These are phyloP conservation scores for Drosophila putrida DNA, from an alignment of 2,888 invertebrate genomes.

Conservation along the genomic window DNA sequence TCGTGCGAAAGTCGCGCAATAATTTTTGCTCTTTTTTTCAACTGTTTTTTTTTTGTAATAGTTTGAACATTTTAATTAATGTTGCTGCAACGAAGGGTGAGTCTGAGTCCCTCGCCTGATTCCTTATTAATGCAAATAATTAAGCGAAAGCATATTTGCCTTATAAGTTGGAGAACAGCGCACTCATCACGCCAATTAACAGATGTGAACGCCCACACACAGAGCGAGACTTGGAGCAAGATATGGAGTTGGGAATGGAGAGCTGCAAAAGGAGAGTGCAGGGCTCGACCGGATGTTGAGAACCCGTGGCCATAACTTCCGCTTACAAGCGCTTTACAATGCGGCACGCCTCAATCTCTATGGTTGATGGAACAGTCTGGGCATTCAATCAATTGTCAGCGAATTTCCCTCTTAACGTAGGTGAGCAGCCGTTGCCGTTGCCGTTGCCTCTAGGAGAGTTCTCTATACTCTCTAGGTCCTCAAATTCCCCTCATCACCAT, in stretches of 20 bases:
- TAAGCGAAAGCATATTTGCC: conserved; percentile 17
- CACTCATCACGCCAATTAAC: conserved; percentile 49
- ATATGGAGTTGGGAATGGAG: background rate
- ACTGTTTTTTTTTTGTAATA: conserved; percentile 7
- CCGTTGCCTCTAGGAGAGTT: conserved; percentile 3
- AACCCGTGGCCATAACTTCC: conserved; percentile 58
- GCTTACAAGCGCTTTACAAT: conserved; percentile 61
- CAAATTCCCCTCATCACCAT: background rate
- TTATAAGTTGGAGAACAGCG: conserved; percentile 4
- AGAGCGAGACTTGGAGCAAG: background rate
- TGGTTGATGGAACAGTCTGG: conserved; percentile 23
- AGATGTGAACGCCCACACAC: conserved; percentile 46
- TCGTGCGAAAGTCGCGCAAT: conserved; percentile 61
- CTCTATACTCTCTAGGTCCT: conserved; percentile 1
- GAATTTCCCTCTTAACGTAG: conserved; percentile 30
- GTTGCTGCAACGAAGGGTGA: conserved; percentile 11
- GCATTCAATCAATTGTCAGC: conserved; percentile 61
- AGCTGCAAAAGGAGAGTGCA: background rate
- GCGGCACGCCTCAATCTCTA: conserved; percentile 58
- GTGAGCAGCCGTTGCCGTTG: conserved; percentile 28
- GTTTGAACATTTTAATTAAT: conserved; percentile 66
- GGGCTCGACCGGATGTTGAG: conserved; percentile 61
- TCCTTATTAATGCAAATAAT: conserved; percentile 50
- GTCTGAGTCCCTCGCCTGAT: conserved; percentile 1
- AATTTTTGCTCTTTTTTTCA: conserved; percentile 21